A percentile compares a stretch with the other conserved stretches of the same genome.
phyloP scores from a whole-genome alignment of 2,888 invertebrate genomes.

The Yponomeuta malinellus region DNA sequence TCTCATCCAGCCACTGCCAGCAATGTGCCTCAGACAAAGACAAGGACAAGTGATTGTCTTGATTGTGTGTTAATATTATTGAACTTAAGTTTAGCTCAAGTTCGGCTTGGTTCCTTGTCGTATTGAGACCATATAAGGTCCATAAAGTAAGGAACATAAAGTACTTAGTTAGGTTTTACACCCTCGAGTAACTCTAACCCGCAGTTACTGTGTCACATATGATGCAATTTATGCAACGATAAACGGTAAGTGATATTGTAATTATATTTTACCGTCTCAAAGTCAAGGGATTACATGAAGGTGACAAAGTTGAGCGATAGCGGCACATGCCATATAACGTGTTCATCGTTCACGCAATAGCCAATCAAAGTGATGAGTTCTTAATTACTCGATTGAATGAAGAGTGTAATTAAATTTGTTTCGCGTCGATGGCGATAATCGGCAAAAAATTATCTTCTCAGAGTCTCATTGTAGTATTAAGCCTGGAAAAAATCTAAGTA shows the following conservation, averaged over 20 bases:
- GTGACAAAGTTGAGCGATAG: not conserved
- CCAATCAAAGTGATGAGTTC: slow-evolving; percentile 10
- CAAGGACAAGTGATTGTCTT: too few relatives aligned
- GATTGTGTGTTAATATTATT: too few relatives aligned
- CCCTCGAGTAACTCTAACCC: too few relatives aligned
- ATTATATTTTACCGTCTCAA: not conserved
- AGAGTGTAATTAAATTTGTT: slow-evolving; percentile 6
- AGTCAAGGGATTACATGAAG: not conserved
- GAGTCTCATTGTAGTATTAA: slow-evolving; percentile 11
- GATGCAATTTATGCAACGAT: too few relatives aligned
- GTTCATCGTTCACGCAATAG: slow-evolving; percentile 10
- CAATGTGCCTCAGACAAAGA: too few relatives aligned
- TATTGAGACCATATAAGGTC: too few relatives aligned
- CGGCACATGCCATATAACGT: slow-evolving; percentile 10
- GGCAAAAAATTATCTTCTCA: slow-evolving; percentile 11
- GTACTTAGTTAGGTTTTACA: too few relatives aligned
- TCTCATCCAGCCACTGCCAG: too few relatives aligned
- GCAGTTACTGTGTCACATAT: too few relatives aligned
- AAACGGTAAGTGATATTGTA: not conserved
- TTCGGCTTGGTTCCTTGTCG: too few relatives aligned
- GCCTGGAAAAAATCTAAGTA: not conserved
- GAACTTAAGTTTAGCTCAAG: too few relatives aligned
- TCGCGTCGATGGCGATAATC: not conserved
- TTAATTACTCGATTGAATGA: slow-evolving; percentile 16
- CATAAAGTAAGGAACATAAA: too few relatives aligned